Percentiles rank a stretch among this genome's conserved stretches.
Conservation (phyloP, 2,113 vertebrate species). For the Tonatia bakeri region DNA sequence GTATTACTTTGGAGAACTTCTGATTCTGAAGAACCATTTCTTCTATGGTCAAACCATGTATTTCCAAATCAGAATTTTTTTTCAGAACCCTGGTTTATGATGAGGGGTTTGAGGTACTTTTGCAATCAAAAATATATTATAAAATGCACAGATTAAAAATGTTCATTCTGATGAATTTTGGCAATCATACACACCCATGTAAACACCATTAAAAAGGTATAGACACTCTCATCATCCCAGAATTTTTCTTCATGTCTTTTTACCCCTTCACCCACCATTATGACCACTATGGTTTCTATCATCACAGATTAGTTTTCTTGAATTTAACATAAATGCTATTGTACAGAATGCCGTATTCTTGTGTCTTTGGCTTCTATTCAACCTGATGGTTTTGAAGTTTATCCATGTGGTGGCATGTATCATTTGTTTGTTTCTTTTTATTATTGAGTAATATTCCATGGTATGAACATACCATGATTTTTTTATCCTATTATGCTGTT, state of each 20-base stretch:
- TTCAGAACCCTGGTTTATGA: neutral
- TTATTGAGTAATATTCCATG: neutral
- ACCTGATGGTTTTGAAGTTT: neutral
- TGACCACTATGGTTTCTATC: neutral
- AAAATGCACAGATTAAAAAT: neutral
- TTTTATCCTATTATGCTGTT: neutral
- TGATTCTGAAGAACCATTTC: neutral
- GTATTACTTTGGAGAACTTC: neutral
- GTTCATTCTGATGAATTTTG: neutral
- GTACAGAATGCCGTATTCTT: neutral
- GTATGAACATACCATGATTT: neutral
- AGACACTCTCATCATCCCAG: neutral
- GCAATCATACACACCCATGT: neutral
- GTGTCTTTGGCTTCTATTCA: neutral
- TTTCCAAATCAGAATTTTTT: neutral
- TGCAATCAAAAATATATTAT: neutral
- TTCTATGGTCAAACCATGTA: neutral
- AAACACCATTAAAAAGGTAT: neutral
- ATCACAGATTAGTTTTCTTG: neutral
- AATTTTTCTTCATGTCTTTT: neutral
- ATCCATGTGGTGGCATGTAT: neutral
- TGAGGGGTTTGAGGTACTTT: neutral
- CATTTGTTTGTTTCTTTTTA: neutral
- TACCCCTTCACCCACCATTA: fast-evolving
- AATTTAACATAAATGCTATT: neutral